These are phyloP conservation scores for Falco concolor DNA, from an alignment of 2,797 vertebrate species.

Conservation along the genomic window DNA sequence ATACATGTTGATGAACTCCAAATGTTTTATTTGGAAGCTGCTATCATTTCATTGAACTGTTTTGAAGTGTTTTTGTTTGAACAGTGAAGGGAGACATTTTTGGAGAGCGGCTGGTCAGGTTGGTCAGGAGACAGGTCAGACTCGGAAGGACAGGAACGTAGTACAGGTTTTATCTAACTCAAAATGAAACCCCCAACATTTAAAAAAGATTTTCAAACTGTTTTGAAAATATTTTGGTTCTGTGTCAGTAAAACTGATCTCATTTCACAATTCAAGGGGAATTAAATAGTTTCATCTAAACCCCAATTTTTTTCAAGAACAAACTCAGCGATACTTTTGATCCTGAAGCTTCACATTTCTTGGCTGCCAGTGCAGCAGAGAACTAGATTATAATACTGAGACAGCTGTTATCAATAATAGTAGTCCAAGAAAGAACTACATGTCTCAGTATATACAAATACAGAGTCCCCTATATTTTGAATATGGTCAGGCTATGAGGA, in stretches of 20 bases:
- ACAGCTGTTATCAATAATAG: slow-evolving; percentile 48
- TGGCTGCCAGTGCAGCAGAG: slow-evolving; percentile 24
- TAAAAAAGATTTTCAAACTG: background rate
- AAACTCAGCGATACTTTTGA: slow-evolving; percentile 25
- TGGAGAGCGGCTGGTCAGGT: background rate
- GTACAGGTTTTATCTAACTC: background rate
- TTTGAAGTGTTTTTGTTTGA: background rate
- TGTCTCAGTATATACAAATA: background rate
- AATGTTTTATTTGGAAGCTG: slow-evolving; percentile 49
- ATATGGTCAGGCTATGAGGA: background rate
- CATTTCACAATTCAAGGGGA: background rate
- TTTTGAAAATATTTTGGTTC: slow-evolving; percentile 12
- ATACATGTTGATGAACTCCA: slow-evolving; percentile 39
- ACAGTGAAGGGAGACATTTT: background rate
- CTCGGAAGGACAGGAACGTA: background rate
- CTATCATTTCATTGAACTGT: background rate
- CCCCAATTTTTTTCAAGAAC: background rate
- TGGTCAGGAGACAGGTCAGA: slow-evolving; percentile 22
- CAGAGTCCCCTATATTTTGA: background rate
- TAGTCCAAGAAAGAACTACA: background rate
- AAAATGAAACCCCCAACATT: background rate
- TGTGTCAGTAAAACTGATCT: slow-evolving; percentile 25
- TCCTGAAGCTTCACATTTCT: background rate
- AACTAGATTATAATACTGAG: background rate
- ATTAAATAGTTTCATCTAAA: background rate